A percentile compares a stretch with the other conserved stretches of the same genome.
Conservation (phyloP, 2,113 vertebrate species). For the Falcunculus frontatus region DNA sequence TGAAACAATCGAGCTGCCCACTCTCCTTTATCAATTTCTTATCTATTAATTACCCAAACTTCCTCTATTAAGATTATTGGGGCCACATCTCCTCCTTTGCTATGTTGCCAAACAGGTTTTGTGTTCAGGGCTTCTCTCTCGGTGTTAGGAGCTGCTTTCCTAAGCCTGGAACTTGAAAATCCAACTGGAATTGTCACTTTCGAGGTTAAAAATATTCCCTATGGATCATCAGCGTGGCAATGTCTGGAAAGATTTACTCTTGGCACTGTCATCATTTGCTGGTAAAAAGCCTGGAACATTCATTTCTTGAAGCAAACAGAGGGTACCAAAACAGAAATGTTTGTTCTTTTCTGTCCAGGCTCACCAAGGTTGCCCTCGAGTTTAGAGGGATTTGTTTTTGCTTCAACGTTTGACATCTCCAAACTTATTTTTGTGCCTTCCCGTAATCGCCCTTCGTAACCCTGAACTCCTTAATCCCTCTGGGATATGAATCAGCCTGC, state of each 20-base stretch:
- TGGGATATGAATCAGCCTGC: neutral
- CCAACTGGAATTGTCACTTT: neutral
- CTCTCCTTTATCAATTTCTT: neutral
- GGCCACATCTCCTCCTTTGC: neutral
- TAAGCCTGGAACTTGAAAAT: neutral
- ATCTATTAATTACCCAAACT: slow-evolving; percentile 32
- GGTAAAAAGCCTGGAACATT: slow-evolving; percentile 34
- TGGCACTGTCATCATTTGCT: neutral
- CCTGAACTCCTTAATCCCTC: neutral
- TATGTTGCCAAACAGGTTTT: neutral
- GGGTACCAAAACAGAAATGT: slow-evolving; percentile 28
- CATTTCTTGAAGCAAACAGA: neutral
- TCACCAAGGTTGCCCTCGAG: neutral
- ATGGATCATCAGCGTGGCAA: neutral
- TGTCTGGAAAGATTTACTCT: neutral
- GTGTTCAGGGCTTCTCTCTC: neutral
- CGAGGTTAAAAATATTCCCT: neutral
- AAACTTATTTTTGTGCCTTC: neutral
- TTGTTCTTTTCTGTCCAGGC: neutral
- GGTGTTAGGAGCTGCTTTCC: neutral
- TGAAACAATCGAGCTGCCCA: neutral
- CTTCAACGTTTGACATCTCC: neutral
- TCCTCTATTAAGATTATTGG: neutral
- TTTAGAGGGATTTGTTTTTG: neutral
- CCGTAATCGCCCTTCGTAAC: neutral